Evolutionary conservation across 1,140 invertebrate species (phyloP).

Genomic region (Planococcus citri): DNA sequence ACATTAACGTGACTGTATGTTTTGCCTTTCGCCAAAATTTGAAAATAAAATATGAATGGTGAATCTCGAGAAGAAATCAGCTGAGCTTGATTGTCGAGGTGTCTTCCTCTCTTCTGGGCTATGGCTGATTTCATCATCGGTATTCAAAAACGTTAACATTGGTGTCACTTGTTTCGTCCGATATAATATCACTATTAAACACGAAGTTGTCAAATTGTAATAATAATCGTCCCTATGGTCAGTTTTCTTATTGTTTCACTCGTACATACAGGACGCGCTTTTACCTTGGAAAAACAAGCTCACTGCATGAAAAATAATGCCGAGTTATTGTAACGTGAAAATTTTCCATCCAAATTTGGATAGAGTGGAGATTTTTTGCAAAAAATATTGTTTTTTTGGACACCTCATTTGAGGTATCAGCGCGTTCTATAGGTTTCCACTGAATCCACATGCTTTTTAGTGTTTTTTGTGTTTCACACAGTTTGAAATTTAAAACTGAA

Average conservation of each 20-base stretch:
- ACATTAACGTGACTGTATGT: not conserved
- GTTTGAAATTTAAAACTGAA: not conserved
- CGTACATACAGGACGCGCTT: too few species aligned
- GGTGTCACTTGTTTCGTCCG: conserved; percentile 5
- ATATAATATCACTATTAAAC: not conserved
- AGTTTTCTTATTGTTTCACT: too few species aligned
- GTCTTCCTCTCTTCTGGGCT: too few species aligned
- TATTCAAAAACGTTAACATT: not conserved
- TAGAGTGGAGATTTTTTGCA: too few species aligned
- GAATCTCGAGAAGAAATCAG: not conserved
- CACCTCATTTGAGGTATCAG: not conserved
- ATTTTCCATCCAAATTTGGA: too few species aligned
- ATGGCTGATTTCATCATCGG: not conserved
- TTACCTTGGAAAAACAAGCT: too few species aligned
- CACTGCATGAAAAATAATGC: too few species aligned
- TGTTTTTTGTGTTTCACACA: not conserved
- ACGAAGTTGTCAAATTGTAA: not conserved
- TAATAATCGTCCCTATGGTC: not conserved
- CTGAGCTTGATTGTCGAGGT: not conserved
- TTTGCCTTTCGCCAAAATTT: not conserved
- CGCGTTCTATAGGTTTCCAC: not conserved
- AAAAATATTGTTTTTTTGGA: too few species aligned
- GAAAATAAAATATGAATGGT: not conserved
- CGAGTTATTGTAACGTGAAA: too few species aligned
- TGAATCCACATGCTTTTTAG: not conserved